These are phyloP conservation scores for Okapia johnstoni DNA, from an alignment of 2,113 vertebrate species.

Conservation along the genomic window DNA sequence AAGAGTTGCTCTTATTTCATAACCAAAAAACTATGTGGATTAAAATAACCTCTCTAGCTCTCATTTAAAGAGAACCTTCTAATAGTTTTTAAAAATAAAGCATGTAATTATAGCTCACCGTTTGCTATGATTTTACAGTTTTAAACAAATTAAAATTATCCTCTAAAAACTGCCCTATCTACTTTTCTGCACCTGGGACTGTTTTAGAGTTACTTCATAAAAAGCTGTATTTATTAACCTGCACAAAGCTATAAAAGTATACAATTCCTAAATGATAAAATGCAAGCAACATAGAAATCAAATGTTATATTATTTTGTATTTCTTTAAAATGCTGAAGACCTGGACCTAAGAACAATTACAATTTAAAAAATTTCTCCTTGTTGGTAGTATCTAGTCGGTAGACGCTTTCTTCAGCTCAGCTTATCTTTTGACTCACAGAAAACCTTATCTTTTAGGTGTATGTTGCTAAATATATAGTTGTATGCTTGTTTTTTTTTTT, in stretches of 20 bases:
- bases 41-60: background rate
- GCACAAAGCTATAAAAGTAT: background rate
- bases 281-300: background rate
- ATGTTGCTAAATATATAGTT: slow-evolving; percentile 15
- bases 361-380: background rate
- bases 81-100: slow-evolving; percentile 15
- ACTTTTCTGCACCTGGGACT: background rate
- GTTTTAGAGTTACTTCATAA: background rate
- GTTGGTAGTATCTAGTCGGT: background rate
- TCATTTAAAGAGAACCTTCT: slow-evolving; percentile 16
- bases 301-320: background rate
- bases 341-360: background rate
- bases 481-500: background rate
- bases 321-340: slow-evolving; percentile 32
- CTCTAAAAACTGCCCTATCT: background rate
- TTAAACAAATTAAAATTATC: slow-evolving; percentile 36
- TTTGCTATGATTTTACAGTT: background rate
- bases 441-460: slow-evolving; percentile 20
- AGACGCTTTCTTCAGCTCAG: background rate
- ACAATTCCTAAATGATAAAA: slow-evolving; percentile 40
- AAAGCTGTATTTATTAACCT: background rate
- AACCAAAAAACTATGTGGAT: background rate
- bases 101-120: background rate
- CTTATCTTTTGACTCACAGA: background rate
- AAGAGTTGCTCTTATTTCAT: slow-evolving; percentile 14